Percentiles rank a stretch among this genome's conserved stretches.
phyloP scores from a whole-genome alignment of 2,888 invertebrate genomes.

The Ectemnius continuus region DNA sequence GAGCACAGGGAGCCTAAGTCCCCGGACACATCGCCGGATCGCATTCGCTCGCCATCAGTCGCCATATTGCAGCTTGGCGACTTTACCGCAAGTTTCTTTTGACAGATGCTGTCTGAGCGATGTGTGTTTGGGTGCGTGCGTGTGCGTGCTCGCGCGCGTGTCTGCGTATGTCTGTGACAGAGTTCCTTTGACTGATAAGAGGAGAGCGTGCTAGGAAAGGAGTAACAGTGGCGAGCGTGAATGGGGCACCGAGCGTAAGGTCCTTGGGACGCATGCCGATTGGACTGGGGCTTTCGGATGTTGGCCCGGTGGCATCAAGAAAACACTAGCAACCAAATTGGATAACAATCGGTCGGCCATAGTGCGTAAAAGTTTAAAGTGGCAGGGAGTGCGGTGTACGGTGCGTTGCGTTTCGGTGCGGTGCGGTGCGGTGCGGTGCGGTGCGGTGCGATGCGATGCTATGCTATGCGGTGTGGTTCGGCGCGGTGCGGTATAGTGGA shows the following conservation, averaged over 20 bases:
- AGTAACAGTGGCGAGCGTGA: neutral
- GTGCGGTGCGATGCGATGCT: no score
- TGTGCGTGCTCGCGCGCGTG: no score
- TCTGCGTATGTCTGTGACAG: no score
- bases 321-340: conserved; percentile 15
- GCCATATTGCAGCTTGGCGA: conserved; percentile 63
- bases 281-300: conserved; percentile 9
- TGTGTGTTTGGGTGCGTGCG: neutral
- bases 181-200: neutral
- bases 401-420: no score
- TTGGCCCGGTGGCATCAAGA: neutral
- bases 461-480: no score
- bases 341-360: conserved; percentile 24
- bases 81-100: conserved; percentile 43
- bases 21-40: conserved; percentile 6
- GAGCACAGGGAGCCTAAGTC: no score
- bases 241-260: neutral
- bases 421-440: no score
- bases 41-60: conserved; percentile 48
- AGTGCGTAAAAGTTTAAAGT: conserved; percentile 20
- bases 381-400: neutral
- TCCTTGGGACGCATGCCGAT: neutral
- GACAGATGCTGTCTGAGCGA: neutral
- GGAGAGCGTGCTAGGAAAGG: neutral
- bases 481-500: no score